Base-by-base conservation (phyloP, 2,797 vertebrate genomes). In the Xiphophorus birchmanni region DNA sequence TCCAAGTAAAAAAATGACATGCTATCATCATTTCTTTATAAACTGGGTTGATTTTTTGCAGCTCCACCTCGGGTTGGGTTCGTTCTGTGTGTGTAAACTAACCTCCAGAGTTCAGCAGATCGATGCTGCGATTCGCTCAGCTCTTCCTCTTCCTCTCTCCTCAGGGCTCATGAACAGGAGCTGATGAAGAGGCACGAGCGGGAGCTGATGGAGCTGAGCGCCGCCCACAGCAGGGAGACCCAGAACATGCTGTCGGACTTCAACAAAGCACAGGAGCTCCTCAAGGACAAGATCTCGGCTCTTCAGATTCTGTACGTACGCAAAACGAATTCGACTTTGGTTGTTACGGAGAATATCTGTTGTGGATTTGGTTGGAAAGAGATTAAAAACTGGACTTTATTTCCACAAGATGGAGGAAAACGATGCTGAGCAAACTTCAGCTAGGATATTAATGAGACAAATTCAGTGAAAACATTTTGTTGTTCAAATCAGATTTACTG, bases 211-310 rank as follows among this genome's bases (percentile, higher is more conserved):
- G 97, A 97, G 92, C 93, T 99, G 96, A 97, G 95, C 91, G 94
- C 95, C 81, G 93, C 95, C 85, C 97, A 99, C 95, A 96, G 97
- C 96, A 96, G 97, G 93, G 97, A 99, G 89, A 99, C 97, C 83
- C 97, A 99, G 96, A 97, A 96, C 96, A 97, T 99, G 97, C 95
- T 98, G 94, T 96, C 96, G 69, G 98, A 99, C 97, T 99, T 99
- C 96, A 98, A 99, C 97, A 99, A 99, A 93, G 98, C 97, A 89
- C 98, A 98, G 95, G 98, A 99, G 90, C 96, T 99, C 80, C 97
- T 99, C 87, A 98, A 98, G 95, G 98, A 99, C 97, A 99, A 99
- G 96, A 99, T 99, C 96, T 97, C 98, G 48, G 97, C 98, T 87
- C 97, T 99, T 75, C 97, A 99, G 95, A 96, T 98, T 93, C 97